Base-by-base conservation (phyloP, 2,888 invertebrate species). In the Phrixothrix hirtus region DNA sequence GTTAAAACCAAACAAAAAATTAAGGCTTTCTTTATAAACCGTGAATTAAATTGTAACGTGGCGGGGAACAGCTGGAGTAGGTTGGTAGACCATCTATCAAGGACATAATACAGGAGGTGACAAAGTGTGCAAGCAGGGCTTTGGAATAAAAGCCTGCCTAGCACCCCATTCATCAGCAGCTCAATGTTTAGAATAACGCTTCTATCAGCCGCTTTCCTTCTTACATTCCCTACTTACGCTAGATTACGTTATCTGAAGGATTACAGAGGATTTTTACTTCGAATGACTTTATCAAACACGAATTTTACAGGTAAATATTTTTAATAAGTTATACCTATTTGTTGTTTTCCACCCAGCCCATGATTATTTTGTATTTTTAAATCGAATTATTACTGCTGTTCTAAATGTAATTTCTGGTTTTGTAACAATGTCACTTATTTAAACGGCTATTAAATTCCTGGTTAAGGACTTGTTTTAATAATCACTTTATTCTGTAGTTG, bases 51-150 rank as follows among this genome's bases (percentile, higher is more conserved):
- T 72, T 69, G 71, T 71, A 70, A 69, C 65, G 71, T 72, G 65
- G 64, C 64, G 63, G 69, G 65, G 58, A 71, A 71, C 70, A 72
- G 69, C 68, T 70, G 69, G 67, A 64, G 65, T 66, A 65, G 61
- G 65, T 53, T 64, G 59, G 62, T 52, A 55, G 62, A 64, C 70
- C 70, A 73, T 73, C 73, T 67, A 72, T 73, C 73, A 73, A 72
- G 70, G 68, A 63, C 67, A 70, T 68, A 70, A 72, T 71, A 70
- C 68, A 65, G 61, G 64, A 69, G 69, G 71, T 71, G 72, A 72
- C 72, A 72, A 73, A 72, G 72, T 72, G 71, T 69, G 69, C 69
- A 70, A 69, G 69, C 68, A 63, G 64, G 68, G 68, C 67, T 70
- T 68, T 68, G 60, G 59, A 64, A 60, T 64, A 63, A 67, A 65